phyloP scores from a whole-genome alignment of 2,888 invertebrate genomes.

The Cetonia aurata region DNA sequence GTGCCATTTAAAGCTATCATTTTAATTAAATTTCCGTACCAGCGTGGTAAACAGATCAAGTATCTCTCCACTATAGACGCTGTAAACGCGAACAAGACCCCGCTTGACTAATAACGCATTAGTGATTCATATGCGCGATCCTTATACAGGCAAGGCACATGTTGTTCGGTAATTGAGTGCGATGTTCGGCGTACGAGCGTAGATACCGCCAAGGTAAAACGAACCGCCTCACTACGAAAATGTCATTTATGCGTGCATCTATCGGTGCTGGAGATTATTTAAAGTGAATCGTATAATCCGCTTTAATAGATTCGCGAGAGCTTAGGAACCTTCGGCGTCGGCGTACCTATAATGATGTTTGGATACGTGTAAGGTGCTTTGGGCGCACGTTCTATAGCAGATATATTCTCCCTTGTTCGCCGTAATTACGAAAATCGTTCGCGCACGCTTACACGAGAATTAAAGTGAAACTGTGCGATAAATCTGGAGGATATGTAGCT shows the following conservation, averaged over 20 bases:
- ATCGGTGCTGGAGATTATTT: slow-evolving; percentile 29
- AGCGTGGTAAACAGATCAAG: slow-evolving; percentile 49
- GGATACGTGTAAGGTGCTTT: background rate
- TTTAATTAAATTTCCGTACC: slow-evolving; percentile 49
- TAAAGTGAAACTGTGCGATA: slow-evolving; percentile 2
- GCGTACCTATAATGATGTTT: background rate
- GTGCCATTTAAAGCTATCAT: slow-evolving; percentile 48
- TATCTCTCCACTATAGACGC: slow-evolving; percentile 44
- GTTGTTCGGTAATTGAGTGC: slow-evolving; percentile 39
- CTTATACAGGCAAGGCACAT: slow-evolving; percentile 37
- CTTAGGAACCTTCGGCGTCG: background rate
- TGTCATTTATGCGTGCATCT: slow-evolving; percentile 24
- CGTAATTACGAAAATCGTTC: slow-evolving; percentile 30
- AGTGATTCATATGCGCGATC: slow-evolving; percentile 37
- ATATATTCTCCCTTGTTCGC: slow-evolving; percentile 25
- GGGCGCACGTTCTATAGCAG: background rate
- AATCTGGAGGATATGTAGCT: background rate
- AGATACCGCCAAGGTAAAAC: slow-evolving; percentile 1
- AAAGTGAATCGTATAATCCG: slow-evolving; percentile 29
- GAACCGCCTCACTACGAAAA: slow-evolving; percentile 20
- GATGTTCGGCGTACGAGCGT: background rate
- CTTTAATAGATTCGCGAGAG: slow-evolving; percentile 27
- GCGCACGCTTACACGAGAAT: slow-evolving; percentile 16
- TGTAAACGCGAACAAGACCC: slow-evolving; percentile 38
- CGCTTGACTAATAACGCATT: slow-evolving; percentile 39